These are phyloP conservation scores for Proteles cristata DNA, from an alignment of 2,113 vertebrate genomes.

Conservation along the genomic window DNA sequence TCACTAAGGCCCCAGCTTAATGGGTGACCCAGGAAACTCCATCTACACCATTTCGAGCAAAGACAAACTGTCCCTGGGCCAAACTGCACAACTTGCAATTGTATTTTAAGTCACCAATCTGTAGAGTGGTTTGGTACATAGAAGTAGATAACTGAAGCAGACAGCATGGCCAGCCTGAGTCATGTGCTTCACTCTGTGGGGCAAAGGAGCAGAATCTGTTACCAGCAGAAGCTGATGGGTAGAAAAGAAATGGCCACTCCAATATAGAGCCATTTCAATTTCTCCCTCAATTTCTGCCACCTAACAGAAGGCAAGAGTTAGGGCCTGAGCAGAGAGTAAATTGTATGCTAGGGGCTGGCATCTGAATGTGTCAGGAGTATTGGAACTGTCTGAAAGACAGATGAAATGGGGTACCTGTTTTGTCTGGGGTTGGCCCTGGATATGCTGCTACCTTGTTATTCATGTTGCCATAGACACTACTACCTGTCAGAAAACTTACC, in stretches of 20 bases:
- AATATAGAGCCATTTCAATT: not conserved
- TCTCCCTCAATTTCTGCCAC: not conserved
- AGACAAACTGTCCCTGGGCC: not conserved
- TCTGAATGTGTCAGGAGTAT: not conserved
- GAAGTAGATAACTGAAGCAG: not conserved
- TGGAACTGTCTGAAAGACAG: not conserved
- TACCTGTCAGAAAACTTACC: not conserved
- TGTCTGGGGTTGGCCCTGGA: not conserved
- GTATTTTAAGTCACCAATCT: not conserved
- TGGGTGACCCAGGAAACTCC: not conserved
- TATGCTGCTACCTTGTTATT: not conserved
- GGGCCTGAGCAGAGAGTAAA: not conserved
- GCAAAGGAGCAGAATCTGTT: not conserved
- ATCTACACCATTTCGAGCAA: not conserved
- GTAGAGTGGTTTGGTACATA: not conserved
- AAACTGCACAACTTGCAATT: not conserved
- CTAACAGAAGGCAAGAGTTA: not conserved
- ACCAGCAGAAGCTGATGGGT: not conserved
- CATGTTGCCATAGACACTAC: not conserved
- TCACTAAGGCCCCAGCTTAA: no score
- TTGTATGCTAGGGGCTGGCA: not conserved
- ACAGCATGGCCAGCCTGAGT: not conserved
- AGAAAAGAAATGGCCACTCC: not conserved
- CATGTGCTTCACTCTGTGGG: not conserved
- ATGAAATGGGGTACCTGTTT: no score